These are phyloP conservation scores for Charadrius vociferus DNA, from an alignment of 2,113 vertebrate species.

Conservation along the genomic window DNA sequence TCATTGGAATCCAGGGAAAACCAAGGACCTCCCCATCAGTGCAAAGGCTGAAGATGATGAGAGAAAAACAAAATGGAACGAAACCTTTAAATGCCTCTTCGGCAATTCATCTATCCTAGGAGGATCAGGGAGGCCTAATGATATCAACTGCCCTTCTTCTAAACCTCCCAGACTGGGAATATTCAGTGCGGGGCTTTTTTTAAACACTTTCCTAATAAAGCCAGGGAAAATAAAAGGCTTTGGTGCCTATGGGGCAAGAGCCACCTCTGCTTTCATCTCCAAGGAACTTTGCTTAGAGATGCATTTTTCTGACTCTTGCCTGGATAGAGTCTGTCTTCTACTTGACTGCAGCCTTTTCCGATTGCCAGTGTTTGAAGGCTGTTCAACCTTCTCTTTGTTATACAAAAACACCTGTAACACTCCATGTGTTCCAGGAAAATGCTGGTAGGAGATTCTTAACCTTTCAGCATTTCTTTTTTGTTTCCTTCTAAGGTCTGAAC, in stretches of 20 bases:
- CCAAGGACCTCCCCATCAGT: neutral
- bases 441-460: neutral
- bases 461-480: neutral
- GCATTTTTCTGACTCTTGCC: neutral
- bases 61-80: neutral
- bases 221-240: neutral
- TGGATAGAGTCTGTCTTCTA: neutral
- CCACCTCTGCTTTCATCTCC: neutral
- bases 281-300: neutral
- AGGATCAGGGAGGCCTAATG: neutral
- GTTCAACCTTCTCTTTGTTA: neutral
- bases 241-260: neutral
- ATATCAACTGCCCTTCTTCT: neutral
- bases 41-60: neutral
- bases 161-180: neutral
- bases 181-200: neutral
- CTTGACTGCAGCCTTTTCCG: neutral
- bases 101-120: neutral
- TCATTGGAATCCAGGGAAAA: neutral
- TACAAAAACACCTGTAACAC: neutral
- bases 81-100: neutral
- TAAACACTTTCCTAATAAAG: neutral
- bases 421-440: neutral
- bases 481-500: neutral
- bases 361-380: neutral